Evolutionary conservation across 2,113 vertebrate species (phyloP).

Genomic region (Heteronetta atricapilla): DNA sequence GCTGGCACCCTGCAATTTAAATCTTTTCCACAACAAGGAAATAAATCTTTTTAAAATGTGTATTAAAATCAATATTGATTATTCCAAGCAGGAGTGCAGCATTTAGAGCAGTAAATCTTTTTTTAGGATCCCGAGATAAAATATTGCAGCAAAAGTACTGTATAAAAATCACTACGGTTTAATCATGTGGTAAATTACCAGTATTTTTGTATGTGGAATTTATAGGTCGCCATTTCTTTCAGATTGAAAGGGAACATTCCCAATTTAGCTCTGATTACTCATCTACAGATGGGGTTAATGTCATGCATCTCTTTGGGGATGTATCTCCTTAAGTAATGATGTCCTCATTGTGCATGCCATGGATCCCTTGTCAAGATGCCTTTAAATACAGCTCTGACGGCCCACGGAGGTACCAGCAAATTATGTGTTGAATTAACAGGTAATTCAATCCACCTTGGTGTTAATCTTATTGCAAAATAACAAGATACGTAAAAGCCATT

Average conservation of each 20-base stretch:
- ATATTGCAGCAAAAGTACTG: constrained; percentile 41
- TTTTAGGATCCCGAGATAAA: constrained; percentile 47
- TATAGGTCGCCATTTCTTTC: constrained; percentile 57
- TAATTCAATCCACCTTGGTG: constrained; percentile 59
- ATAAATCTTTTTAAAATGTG: constrained; percentile 58
- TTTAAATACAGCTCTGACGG: constrained; percentile 50
- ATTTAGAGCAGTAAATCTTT: constrained; percentile 51
- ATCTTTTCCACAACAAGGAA: constrained; percentile 65
- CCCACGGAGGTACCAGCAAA: constrained; percentile 38
- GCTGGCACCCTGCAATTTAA: constrained; percentile 53
- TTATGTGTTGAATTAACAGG: constrained; percentile 59
- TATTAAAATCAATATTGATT: constrained; percentile 73
- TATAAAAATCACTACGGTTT: constrained; percentile 32
- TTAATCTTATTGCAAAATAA: constrained; percentile 64
- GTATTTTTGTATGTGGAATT: constrained; percentile 58
- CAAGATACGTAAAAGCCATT: constrained; percentile 54
- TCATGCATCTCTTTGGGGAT: constrained; percentile 50
- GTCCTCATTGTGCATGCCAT: constrained; percentile 42
- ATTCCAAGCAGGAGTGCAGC: constrained; percentile 19
- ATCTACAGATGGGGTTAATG: constrained; percentile 66
- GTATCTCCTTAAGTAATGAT: constrained; percentile 51
- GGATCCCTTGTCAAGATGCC: constrained; percentile 11
- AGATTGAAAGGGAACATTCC: constrained; percentile 44
- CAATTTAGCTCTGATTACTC: constrained; percentile 66
- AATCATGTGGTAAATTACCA: constrained; percentile 68